phyloP scores from a whole-genome alignment of 2,888 invertebrate species.

The Drosophila imparisetae region DNA sequence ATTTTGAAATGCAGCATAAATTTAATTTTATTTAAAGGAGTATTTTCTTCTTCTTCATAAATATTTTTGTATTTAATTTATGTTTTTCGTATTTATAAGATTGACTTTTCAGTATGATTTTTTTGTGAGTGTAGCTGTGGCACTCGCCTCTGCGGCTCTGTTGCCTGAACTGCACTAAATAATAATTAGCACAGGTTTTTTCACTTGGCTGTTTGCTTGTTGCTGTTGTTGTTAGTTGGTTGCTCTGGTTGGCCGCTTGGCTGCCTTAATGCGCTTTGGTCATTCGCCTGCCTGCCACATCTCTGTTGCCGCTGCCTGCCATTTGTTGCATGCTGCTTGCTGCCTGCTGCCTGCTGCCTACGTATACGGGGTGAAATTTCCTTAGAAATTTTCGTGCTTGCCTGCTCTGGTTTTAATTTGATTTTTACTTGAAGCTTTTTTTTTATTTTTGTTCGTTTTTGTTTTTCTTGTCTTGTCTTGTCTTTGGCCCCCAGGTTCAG shows the following conservation, averaged over 20 bases:
- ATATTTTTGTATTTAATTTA: background rate
- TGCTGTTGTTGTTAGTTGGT: slow-evolving; percentile 41
- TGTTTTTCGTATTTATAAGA: background rate
- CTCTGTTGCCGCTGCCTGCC: slow-evolving; percentile 6
- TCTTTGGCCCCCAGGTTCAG: slow-evolving; percentile 76
- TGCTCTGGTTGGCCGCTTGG: slow-evolving; percentile 67
- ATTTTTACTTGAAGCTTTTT: slow-evolving; percentile 71
- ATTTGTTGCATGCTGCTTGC: slow-evolving; percentile 55
- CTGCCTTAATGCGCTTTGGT: slow-evolving; percentile 81
- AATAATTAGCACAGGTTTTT: slow-evolving; percentile 82
- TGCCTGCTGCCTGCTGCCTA: slow-evolving; percentile 61
- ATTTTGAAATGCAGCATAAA: background rate
- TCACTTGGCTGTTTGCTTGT: slow-evolving; percentile 24
- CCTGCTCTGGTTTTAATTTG: slow-evolving; percentile 82
- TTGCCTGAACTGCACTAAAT: slow-evolving; percentile 76
- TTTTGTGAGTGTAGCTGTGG: slow-evolving; percentile 9
- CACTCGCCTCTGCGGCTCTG: slow-evolving; percentile 31
- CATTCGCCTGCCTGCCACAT: slow-evolving; percentile 55
- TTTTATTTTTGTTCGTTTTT: slow-evolving; percentile 27
- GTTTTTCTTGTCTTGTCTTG: slow-evolving; percentile 26
- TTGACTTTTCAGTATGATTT: background rate
- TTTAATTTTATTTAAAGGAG: background rate
- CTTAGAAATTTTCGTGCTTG: slow-evolving; percentile 82
- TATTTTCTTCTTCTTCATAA: background rate
- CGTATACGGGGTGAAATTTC: slow-evolving; percentile 80